Conservation (phyloP, 2,888 invertebrate genomes). For the Protophormia terraenovae region DNA sequence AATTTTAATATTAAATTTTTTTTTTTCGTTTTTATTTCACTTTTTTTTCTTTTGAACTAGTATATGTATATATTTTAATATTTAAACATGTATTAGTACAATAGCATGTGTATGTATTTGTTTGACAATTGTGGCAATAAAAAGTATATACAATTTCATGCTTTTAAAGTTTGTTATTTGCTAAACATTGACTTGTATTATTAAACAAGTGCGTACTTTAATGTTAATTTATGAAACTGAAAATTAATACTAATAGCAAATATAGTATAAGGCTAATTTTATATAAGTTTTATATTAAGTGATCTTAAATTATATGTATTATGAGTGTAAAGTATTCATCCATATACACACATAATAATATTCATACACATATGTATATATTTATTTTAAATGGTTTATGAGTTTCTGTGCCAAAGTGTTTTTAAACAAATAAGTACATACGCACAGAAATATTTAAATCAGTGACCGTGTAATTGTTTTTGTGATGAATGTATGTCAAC, state of each 20-base stretch:
- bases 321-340: neutral
- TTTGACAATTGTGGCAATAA: neutral
- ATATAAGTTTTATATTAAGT: neutral
- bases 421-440: neutral
- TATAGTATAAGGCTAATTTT: neutral
- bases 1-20: neutral
- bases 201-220: neutral
- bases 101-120: neutral
- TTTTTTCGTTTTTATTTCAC: neutral
- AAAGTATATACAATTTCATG: neutral
- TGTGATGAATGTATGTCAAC: slow-evolving; percentile 28
- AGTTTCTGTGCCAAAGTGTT: too few species aligned
- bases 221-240: neutral
- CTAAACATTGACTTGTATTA: slow-evolving; percentile 20
- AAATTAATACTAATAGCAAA: neutral
- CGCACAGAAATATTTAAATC: neutral
- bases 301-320: too few species aligned
- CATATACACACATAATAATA: neutral
- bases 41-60: neutral
- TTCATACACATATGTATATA: neutral
- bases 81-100: too few species aligned
- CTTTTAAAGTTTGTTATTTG: slow-evolving; percentile 11
- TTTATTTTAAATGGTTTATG: neutral
- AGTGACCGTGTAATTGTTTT: slow-evolving; percentile 50
- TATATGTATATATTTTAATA: neutral